Evolutionary conservation across 2,113 vertebrate genomes (phyloP).

Genomic region (Seriola dumerili): DNA sequence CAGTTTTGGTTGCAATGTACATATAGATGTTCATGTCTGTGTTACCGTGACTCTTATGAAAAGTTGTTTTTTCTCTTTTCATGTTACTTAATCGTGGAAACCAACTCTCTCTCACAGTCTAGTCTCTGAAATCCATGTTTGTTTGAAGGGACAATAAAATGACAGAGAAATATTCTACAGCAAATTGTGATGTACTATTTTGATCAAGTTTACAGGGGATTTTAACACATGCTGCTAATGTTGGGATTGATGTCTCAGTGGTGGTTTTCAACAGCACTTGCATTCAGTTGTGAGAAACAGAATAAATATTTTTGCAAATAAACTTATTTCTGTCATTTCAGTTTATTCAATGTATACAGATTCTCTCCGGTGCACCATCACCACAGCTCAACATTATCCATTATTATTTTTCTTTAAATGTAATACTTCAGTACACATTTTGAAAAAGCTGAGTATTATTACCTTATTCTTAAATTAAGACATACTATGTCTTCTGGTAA

Average conservation of each 20-base stretch:
- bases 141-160: neutral
- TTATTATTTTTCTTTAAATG: neutral
- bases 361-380: neutral
- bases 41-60: neutral
- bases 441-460: neutral
- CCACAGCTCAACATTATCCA: neutral
- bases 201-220: neutral
- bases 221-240: slow-evolving; percentile 5
- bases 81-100: neutral
- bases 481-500: neutral
- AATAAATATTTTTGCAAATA: slow-evolving; percentile 66
- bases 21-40: neutral
- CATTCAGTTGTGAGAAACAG: slow-evolving; percentile 10
- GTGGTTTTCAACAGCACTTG: slow-evolving; percentile 16
- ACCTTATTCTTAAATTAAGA: slow-evolving; percentile 7
- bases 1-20: neutral
- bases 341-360: slow-evolving; percentile 24
- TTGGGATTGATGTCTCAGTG: neutral
- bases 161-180: neutral
- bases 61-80: too few species aligned
- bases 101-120: neutral
- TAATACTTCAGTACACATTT: neutral
- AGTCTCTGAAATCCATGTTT: neutral
- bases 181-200: neutral
- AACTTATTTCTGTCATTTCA: neutral